Percentiles rank a stretch among this genome's conserved stretches.
Evolutionary conservation across 2,888 invertebrate species (phyloP).

Genomic region (Branchinecta sandiegonensis): DNA sequence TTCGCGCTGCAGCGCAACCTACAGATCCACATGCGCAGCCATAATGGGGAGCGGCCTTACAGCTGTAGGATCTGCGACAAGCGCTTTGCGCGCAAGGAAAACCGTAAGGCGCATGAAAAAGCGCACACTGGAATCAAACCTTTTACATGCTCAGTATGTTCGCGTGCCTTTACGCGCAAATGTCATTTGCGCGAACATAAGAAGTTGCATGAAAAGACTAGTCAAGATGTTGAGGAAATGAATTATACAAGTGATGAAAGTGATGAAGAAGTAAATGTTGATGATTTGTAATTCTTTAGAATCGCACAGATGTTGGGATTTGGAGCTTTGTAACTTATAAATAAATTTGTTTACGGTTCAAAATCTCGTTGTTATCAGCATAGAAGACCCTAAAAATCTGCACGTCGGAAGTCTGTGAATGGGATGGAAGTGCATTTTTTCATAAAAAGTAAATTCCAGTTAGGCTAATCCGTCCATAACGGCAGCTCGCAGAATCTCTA

Average conservation of each 20-base stretch:
- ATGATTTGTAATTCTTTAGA: neutral
- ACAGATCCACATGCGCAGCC: conserved; percentile 36
- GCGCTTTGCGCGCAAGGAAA: conserved; percentile 35
- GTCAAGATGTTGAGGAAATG: conserved; percentile 24
- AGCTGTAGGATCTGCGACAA: conserved; percentile 37
- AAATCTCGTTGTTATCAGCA: no score
- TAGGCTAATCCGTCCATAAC: no score
- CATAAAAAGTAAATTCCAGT: no score
- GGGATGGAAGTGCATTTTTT: no score
- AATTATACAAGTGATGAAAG: conserved; percentile 21
- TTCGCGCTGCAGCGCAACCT: conserved; percentile 33
- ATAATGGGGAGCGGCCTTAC: conserved; percentile 36
- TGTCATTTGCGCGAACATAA: conserved; percentile 29
- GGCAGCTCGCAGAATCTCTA: no score
- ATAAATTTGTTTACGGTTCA: no score
- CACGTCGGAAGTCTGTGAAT: no score
- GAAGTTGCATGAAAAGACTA: conserved; percentile 18
- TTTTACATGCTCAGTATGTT: conserved; percentile 31
- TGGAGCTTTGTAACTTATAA: no score
- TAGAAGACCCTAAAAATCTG: no score
- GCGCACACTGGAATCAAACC: conserved; percentile 32
- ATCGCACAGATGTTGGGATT: no score
- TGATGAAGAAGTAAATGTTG: conserved; percentile 21
- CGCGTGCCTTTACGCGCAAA: conserved; percentile 31
- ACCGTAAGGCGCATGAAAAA: conserved; percentile 35